phyloP scores from a whole-genome alignment of 92 coral and sea anemone genomes.

The Porites divaricata region DNA sequence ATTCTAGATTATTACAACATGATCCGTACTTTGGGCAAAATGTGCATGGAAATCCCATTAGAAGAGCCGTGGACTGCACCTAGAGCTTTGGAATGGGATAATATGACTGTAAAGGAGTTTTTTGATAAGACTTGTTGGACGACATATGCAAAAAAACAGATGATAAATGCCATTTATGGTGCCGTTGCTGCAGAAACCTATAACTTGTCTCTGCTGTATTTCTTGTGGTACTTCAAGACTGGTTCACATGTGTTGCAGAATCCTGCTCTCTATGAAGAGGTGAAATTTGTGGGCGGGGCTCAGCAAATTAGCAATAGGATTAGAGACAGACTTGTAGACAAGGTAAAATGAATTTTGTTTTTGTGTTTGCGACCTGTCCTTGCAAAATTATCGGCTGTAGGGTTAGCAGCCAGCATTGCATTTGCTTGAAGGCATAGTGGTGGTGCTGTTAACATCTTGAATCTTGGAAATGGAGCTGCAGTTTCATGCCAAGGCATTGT shows the following conservation, averaged over 20 bases:
- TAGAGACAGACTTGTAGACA: constrained; percentile 78
- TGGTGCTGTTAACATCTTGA: no score
- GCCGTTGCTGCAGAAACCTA: constrained; percentile 95
- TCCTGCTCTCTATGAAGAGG: constrained; percentile 88
- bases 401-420: no score
- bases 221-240: constrained; percentile 83
- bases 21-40: constrained; percentile 67
- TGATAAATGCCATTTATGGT: constrained; percentile 84
- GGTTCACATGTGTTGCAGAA: constrained; percentile 76
- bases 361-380: no score
- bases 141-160: constrained; percentile 80
- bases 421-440: no score
- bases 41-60: constrained; percentile 73
- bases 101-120: constrained; percentile 87
- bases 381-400: no score
- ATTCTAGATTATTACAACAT: constrained; percentile 82
- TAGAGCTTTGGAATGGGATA: constrained; percentile 87
- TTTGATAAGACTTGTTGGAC: constrained; percentile 90
- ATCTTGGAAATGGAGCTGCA: no score
- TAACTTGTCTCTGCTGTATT: constrained; percentile 92
- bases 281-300: constrained; percentile 94
- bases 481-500: no score
- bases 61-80: constrained; percentile 82
- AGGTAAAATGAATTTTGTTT: constrained; percentile 47
- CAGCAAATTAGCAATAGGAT: constrained; percentile 90